These are phyloP conservation scores for Sebastes taczanowskii DNA, from an alignment of 2,797 vertebrate genomes.

Conservation along the genomic window DNA sequence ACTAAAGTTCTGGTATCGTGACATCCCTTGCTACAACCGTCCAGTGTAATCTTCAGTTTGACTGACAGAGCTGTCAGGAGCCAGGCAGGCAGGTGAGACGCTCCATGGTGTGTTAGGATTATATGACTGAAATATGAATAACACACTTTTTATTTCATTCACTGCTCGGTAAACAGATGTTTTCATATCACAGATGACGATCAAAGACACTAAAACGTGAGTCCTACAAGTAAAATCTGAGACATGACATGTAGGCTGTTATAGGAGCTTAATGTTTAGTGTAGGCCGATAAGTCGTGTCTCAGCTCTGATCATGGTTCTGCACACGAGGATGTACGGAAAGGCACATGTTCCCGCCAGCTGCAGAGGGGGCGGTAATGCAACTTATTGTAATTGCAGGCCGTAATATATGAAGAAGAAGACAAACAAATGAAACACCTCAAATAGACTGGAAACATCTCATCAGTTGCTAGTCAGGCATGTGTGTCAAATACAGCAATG, in stretches of 20 bases:
- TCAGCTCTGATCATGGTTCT: not conserved
- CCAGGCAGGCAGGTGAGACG: too few species aligned
- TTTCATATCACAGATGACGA: not conserved
- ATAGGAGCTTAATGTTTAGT: not conserved
- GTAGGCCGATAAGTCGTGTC: not conserved
- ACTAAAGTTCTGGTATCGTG: too few species aligned
- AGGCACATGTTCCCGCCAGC: not conserved
- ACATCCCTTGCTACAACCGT: not conserved
- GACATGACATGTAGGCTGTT: not conserved
- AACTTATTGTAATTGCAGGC: not conserved
- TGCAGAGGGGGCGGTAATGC: not conserved
- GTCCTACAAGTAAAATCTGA: not conserved
- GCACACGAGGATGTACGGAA: not conserved
- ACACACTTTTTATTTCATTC: not conserved
- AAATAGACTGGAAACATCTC: not conserved
- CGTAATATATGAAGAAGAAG: not conserved
- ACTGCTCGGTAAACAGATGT: not conserved
- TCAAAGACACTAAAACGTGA: not conserved
- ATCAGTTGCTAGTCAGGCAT: not conserved
- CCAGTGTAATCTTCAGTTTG: not conserved
- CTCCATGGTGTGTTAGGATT: not conserved
- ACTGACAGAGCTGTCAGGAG: not conserved
- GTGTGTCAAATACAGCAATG: not conserved
- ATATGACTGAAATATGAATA: not conserved
- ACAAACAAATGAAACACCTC: not conserved